Evolutionary conservation across 2,888 invertebrate species (phyloP).

Genomic region (Idaea aversata): DNA sequence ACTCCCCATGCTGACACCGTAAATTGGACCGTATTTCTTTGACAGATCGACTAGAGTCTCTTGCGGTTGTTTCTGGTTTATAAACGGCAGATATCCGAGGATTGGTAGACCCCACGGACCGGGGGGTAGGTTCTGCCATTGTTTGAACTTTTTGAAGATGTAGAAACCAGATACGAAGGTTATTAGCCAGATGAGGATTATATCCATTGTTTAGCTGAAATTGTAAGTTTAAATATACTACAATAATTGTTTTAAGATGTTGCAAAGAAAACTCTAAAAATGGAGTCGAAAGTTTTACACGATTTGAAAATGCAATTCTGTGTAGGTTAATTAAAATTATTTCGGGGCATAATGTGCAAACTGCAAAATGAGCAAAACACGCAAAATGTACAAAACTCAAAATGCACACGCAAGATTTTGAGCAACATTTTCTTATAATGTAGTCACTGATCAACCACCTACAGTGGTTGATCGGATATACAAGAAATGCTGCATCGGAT

Average conservation of each 20-base stretch:
- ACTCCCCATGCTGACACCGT: conserved; percentile 86
- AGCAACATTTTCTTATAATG: too few species aligned
- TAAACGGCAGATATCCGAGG: conserved; percentile 88
- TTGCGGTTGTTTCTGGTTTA: conserved; percentile 86
- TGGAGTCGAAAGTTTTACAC: too few species aligned
- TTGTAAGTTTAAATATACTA: background rate
- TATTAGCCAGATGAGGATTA: conserved; percentile 48
- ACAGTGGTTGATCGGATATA: too few species aligned
- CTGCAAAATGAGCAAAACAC: too few species aligned
- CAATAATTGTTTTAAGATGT: background rate
- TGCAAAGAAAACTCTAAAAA: background rate
- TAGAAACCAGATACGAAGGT: conserved; percentile 55
- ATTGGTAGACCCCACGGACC: conserved; percentile 90
- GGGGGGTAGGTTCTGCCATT: conserved; percentile 82
- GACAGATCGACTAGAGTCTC: conserved; percentile 84
- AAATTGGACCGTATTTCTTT: conserved; percentile 86
- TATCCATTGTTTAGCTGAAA: conserved; percentile 42
- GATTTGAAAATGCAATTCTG: too few species aligned
- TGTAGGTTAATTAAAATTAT: too few species aligned
- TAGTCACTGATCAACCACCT: too few species aligned
- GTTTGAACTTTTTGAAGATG: conserved; percentile 58
- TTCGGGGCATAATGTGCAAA: too few species aligned
- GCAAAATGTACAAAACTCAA: too few species aligned
- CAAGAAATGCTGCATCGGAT: too few species aligned
- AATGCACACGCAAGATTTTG: too few species aligned